phyloP scores from a whole-genome alignment of 1,140 invertebrate species.

The Phymastichus coffea region DNA sequence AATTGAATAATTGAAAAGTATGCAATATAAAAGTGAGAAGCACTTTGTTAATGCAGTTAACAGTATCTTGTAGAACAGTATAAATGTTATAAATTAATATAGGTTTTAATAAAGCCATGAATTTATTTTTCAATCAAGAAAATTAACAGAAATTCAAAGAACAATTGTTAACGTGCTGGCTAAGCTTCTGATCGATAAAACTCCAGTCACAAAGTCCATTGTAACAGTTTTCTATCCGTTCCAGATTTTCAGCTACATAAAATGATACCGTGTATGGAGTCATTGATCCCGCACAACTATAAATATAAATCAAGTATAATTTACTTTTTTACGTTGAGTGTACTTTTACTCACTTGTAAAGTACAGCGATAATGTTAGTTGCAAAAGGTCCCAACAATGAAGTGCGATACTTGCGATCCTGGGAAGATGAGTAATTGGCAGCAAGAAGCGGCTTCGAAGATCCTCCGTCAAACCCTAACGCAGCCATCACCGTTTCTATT shows the following conservation, averaged over 20 bases:
- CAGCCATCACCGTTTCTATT: constrained; percentile 60
- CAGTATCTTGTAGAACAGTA: too few relatives aligned
- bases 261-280: constrained; percentile 46
- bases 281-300: constrained; percentile 40
- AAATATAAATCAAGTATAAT: constrained; percentile 46
- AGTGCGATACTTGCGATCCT: constrained; percentile 65
- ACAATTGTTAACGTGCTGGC: not conserved
- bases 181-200: constrained; percentile 36
- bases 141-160: constrained; percentile 21
- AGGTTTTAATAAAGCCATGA: too few relatives aligned
- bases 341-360: constrained; percentile 63
- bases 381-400: constrained; percentile 72
- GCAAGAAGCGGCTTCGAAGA: constrained; percentile 64
- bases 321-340: not conserved
- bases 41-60: too few relatives aligned
- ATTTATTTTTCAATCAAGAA: too few relatives aligned
- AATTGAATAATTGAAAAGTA: too few relatives aligned
- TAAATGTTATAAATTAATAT: too few relatives aligned
- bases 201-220: constrained; percentile 51
- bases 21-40: too few relatives aligned
- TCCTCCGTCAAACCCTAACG: constrained; percentile 66
- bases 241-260: constrained; percentile 46
- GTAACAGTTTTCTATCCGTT: constrained; percentile 45
- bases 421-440: constrained; percentile 63
- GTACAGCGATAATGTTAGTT: constrained; percentile 72